Conservation (phyloP, 1,140 invertebrate species). For the Sesamia nonagrioides region DNA sequence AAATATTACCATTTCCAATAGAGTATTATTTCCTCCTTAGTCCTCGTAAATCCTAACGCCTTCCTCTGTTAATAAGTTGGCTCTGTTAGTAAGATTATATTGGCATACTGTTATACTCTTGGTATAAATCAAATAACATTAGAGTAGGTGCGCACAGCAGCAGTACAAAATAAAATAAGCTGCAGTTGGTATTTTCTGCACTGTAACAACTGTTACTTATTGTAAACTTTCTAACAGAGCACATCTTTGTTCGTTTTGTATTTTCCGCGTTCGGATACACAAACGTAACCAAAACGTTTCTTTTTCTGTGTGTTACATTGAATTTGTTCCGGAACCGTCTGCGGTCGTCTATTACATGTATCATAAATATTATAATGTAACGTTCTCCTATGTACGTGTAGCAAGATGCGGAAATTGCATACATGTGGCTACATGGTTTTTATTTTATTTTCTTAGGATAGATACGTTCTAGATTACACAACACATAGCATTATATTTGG, state of each 20-base stretch:
- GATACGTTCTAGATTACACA: conserved; percentile 24
- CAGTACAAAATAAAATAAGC: conserved; percentile 13
- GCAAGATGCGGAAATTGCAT: conserved; percentile 28
- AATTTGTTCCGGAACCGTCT: conserved; percentile 36
- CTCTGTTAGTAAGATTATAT: no score
- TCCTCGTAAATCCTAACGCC: not conserved
- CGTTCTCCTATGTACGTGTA: conserved; percentile 1
- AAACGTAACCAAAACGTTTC: conserved; percentile 20
- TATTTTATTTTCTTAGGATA: conserved; percentile 17
- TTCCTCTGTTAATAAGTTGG: not conserved
- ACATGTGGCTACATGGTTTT: conserved; percentile 6
- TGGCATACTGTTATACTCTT: no score
- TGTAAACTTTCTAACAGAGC: conserved; percentile 37
- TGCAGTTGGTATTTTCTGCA: conserved; percentile 4
- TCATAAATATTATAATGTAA: not conserved
- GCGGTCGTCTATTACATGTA: not conserved
- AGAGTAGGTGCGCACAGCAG: conserved; percentile 2
- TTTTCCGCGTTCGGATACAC: conserved; percentile 23
- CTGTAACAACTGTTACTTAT: not conserved
- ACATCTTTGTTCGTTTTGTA: conserved; percentile 37
- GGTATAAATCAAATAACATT: conserved; percentile 4
- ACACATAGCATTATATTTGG: not conserved
- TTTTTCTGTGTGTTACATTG: conserved; percentile 23
- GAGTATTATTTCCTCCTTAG: conserved; percentile 49
- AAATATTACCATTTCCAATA: conserved; percentile 40